These are phyloP conservation scores for Morelia viridis DNA, from an alignment of 2,797 vertebrate genomes.

Conservation along the genomic window DNA sequence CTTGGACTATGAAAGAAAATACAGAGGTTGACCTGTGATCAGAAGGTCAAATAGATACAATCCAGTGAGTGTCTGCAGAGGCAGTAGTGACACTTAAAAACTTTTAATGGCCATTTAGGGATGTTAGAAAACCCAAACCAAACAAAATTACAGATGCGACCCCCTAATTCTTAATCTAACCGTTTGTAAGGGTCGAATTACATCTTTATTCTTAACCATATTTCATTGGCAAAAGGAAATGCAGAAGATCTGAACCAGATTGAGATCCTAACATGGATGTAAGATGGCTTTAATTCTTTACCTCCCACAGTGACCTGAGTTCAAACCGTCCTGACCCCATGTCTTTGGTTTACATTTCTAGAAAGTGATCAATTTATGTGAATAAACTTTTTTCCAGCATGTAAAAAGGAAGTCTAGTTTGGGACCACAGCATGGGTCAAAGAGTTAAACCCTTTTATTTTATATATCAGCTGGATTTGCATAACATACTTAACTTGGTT, in stretches of 20 bases:
- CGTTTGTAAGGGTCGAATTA: not conserved
- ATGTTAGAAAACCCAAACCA: not conserved
- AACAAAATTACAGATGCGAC: not conserved
- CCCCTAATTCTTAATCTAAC: not conserved
- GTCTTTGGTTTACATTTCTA: not conserved
- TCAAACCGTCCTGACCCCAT: not conserved
- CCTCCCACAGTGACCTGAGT: not conserved
- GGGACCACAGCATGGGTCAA: not conserved
- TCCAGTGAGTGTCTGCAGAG: constrained; percentile 5
- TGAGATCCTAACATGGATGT: not conserved
- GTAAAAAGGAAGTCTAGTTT: not conserved
- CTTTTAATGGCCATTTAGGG: not conserved
- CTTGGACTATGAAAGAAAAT: constrained; percentile 7
- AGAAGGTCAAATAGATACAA: constrained; percentile 22
- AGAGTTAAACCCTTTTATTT: not conserved
- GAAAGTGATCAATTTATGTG: not conserved
- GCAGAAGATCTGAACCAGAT: not conserved
- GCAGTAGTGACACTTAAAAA: not conserved
- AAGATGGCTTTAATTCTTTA: not conserved
- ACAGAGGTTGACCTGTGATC: not conserved
- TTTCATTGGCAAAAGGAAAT: not conserved
- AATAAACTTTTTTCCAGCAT: not conserved
- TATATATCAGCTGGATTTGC: not conserved
- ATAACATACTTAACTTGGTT: not conserved
- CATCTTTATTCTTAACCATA: not conserved